Percentiles rank a stretch among this genome's conserved stretches.
Conservation (phyloP, 2,797 vertebrate species). For the Acrossocheilus fasciatus region DNA sequence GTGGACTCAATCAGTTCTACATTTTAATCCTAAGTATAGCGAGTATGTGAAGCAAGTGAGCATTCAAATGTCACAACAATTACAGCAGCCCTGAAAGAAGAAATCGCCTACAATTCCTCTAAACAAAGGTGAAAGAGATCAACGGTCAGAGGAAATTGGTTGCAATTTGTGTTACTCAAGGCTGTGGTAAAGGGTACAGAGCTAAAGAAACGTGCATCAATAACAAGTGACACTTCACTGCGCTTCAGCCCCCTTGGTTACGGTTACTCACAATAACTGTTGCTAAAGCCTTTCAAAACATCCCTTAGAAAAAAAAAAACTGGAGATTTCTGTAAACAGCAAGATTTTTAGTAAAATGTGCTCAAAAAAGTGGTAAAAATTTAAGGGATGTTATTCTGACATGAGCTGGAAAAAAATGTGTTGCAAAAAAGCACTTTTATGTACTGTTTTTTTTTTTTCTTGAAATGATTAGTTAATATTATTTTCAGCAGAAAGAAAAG, state of each 20-base stretch:
- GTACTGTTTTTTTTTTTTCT: too few species aligned
- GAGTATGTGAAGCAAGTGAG: background rate
- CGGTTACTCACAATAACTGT: background rate
- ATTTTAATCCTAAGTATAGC: background rate
- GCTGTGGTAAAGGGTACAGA: background rate
- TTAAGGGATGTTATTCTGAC: background rate
- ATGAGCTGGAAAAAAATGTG: background rate
- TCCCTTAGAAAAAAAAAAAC: background rate
- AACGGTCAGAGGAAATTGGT: slow-evolving; percentile 30
- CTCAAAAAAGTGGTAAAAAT: background rate
- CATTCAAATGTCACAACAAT: slow-evolving; percentile 20
- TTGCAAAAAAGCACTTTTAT: background rate
- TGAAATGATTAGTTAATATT: background rate
- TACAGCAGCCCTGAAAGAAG: background rate
- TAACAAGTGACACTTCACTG: background rate
- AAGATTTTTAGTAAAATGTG: background rate
- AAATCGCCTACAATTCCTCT: background rate
- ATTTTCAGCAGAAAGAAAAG: background rate
- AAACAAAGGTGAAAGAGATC: slow-evolving; percentile 18
- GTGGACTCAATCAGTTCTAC: background rate
- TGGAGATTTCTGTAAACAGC: background rate
- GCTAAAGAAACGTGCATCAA: background rate
- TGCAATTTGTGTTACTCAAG: slow-evolving; percentile 39
- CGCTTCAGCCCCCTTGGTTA: background rate
- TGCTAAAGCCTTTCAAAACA: background rate